Base-by-base conservation (phyloP, 2,113 vertebrate species). In the Aramus guarauna region DNA sequence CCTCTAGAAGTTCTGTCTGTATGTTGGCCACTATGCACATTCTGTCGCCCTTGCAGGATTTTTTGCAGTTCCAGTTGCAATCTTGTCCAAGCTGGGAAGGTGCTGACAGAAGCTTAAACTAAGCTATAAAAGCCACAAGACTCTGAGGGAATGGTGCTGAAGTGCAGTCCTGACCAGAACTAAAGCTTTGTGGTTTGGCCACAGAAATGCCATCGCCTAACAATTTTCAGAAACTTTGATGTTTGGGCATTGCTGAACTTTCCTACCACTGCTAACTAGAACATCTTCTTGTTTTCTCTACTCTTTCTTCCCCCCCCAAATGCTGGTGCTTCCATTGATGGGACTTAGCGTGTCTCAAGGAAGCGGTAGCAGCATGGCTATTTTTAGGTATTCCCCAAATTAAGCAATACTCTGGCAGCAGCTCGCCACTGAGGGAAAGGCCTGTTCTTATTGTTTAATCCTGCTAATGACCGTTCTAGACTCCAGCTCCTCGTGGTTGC, bases 371-470 rank as follows among this genome's bases (percentile, higher is more conserved):
- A 79, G 19, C 34, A 62, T 55, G 58, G 78, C 36, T 82, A 78
- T 94, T 97, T 91, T 94, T 81, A 97, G 84, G 53, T 41, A 84
- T 79, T 90, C 55, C 89, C 89, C 85, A 96, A 95, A 84, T 94
- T 45, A 76, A 76, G 78, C 87, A 91, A 63, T 85, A 53, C 88
- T 48, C 89, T 88, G 53, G 74, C 74, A 97, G 96, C 84, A 95
- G 85, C 90, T 96, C 43, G 16, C 66, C 63, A 45, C 66, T 37
- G 92, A 96, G 92, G 39, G 85, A 97, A 96, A 94, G 96, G 93
- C 53, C 27, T 91, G 45, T 90, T 94, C 93, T 96, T 87, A 80
- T 10, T 84, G 32, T 80, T 94, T 97, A 90, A 89, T 97, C 86
- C 96, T 89, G 85, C 41, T 81, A 94, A 94, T 76, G 94, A 95